Base-by-base conservation (phyloP, 2,888 invertebrate genomes). In the Rhorus exstirpatorius region DNA sequence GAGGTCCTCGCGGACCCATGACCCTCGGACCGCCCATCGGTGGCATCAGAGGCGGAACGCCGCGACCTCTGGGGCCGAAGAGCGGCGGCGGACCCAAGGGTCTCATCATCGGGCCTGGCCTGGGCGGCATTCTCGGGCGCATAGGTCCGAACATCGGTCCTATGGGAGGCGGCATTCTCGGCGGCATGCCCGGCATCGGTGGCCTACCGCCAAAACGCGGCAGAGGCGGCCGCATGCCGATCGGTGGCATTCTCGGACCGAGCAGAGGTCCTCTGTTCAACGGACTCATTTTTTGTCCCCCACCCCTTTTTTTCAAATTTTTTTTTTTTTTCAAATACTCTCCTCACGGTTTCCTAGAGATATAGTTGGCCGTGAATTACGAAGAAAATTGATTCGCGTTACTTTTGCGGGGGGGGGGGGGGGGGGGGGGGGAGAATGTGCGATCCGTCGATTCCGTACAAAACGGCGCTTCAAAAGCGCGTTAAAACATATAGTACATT, bases 211-310 rank as follows among this genome's bases (percentile, higher is more conserved):
- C 90, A 44, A 91, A 91, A 38, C 91, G 87, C 10, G 90, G 89
- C 12, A 88, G 88, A 6, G 89, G 88, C 6, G 87, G 90, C 2
- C 91, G 87, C 85, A 88, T 86, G 3, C 88, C 87, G 2, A 72
- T 84, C 12, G 89, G 88, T 38, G 90, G 88, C 72, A 89, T 81
- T 79, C 92, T 85, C 7, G 90, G 87, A 12, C 90, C 90, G 79
- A 91, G 61, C 1, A 91, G 53, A 0, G 92, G 88, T 68, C 91
- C 91, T 79, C 90, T 87, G 53, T 92, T 92, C 21, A 91, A 76
- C 12, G 92, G 91, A 68, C 92, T 91, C 92, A 92, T 92, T 3
- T 31, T 31, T 31, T 6, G 31, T 31, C 6, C 31, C 6, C 31
- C n/a, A n/a, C n/a, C n/a, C n/a, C n/a, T n/a, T n/a, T n/a, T n/a